Base-by-base conservation (phyloP, 1,140 invertebrate genomes). In the Zaprionus davidi region DNA sequence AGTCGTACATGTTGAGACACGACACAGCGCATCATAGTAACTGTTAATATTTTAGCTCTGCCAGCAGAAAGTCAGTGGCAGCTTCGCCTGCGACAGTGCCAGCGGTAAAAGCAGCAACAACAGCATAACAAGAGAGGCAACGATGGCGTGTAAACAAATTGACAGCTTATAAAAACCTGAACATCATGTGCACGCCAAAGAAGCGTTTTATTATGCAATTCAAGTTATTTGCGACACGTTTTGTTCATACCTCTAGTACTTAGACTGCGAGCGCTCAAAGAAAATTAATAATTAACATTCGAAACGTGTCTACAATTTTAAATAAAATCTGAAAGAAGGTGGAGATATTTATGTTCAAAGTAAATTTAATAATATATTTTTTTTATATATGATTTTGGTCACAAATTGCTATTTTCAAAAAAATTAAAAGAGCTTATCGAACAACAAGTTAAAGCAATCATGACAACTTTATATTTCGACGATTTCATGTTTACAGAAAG, bases 131-230 rank as follows among this genome's bases (percentile, higher is more conserved):
- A 11, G 46, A 26, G 31, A 41, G 31, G 17, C 46, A 67, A 67
- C 49, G 36, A 13, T 38, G 63, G 76, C 66, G 81, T 82, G 81
- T 88, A 88, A 84, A 81, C 84, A 87, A 87, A 87, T 87, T 87
- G 84, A 87, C 84, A 87, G 84, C 84, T 87, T 87, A 87, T 87
- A 88, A 87, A 87, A 87, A 88, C 84, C 84, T 78, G 84, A 76
- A 84, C 81, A 78, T 84, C 81, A 87, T 88, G 84, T 81, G 78
- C 71, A 66, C 72, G 49, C 46, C 57, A 49, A 67, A 76, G 44
- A 90, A 87, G 69, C 81, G 81, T 88, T 87, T 87, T 87, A 87
- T 87, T 87, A 87, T 88, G 83, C 84, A 77, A 88, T 88, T 75
- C 81, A 88, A 87, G 84, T 88, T 88, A 87, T 87, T 79, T 79